Percentiles rank a stretch among this genome's conserved stretches.
These are phyloP conservation scores for Austrolebias charrua DNA, from an alignment of 2,797 vertebrate genomes.

Conservation along the genomic window DNA sequence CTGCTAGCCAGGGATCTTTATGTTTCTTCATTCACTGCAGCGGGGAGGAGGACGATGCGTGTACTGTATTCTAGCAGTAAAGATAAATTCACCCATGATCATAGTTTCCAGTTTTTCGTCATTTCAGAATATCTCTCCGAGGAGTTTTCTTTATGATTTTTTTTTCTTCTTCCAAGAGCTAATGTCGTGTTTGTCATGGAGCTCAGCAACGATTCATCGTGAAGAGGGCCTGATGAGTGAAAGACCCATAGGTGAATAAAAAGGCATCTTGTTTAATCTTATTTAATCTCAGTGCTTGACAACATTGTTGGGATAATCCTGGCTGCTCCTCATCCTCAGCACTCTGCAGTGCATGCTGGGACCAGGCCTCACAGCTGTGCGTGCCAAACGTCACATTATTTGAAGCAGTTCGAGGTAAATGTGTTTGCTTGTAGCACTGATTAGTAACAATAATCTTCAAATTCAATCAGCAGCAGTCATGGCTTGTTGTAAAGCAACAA, in stretches of 20 bases:
- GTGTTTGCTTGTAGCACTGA: neutral
- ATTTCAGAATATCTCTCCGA: too few species aligned
- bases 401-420: neutral
- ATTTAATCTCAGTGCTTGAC: conserved; percentile 43
- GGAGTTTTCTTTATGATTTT: too few species aligned
- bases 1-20: too few species aligned
- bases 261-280: conserved; percentile 57
- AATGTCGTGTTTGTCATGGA: too few species aligned
- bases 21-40: too few species aligned
- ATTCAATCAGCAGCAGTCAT: neutral
- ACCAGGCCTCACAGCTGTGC: neutral
- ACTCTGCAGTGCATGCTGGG: conserved; percentile 3
- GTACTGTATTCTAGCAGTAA: too few species aligned
- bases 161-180: neutral
- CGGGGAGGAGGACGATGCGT: too few species aligned
- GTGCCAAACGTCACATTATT: conserved; percentile 5
- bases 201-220: too few species aligned
- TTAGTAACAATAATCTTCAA: conserved; percentile 1
- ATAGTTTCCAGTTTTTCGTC: too few species aligned
- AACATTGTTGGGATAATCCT: conserved; percentile 61
- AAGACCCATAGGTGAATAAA: conserved; percentile 41
- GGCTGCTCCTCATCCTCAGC: conserved; percentile 49
- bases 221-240: conserved; percentile 17
- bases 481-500: neutral
- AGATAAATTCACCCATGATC: too few species aligned